Conservation (phyloP, 2,797 vertebrate genomes). For the Crocidura indochinensis region DNA sequence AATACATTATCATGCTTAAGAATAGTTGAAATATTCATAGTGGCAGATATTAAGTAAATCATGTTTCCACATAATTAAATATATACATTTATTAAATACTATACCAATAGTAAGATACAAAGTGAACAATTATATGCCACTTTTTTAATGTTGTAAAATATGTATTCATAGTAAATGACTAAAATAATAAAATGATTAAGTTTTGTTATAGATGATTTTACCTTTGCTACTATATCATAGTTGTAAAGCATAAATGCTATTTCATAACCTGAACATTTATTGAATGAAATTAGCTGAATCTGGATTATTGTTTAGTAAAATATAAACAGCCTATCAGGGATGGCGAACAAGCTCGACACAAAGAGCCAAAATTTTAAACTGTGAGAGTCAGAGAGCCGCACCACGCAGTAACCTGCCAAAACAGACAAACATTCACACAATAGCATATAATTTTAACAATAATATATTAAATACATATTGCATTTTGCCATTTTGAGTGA, state of each 20-base stretch:
- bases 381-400: no score
- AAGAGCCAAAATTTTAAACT: no score
- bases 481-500: no score
- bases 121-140: slow-evolving; percentile 71
- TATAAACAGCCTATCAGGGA: neutral
- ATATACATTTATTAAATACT: slow-evolving; percentile 72
- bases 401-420: no score
- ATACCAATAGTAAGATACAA: slow-evolving; percentile 68
- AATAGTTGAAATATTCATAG: slow-evolving; percentile 61
- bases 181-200: slow-evolving; percentile 66
- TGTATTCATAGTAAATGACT: slow-evolving; percentile 55
- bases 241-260: slow-evolving; percentile 55
- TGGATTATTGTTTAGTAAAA: slow-evolving; percentile 62
- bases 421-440: no score
- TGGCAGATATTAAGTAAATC: slow-evolving; percentile 72
- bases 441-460: no score
- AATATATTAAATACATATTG: no score
- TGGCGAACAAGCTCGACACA: no score
- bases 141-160: slow-evolving; percentile 71
- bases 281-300: slow-evolving; percentile 53
- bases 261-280: slow-evolving; percentile 68
- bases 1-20: slow-evolving; percentile 26
- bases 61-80: slow-evolving; percentile 69
- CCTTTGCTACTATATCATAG: slow-evolving; percentile 61
- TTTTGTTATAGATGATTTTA: slow-evolving; percentile 61